Conservation (phyloP, 2,113 vertebrate genomes). For the Nanorana parkeri region DNA sequence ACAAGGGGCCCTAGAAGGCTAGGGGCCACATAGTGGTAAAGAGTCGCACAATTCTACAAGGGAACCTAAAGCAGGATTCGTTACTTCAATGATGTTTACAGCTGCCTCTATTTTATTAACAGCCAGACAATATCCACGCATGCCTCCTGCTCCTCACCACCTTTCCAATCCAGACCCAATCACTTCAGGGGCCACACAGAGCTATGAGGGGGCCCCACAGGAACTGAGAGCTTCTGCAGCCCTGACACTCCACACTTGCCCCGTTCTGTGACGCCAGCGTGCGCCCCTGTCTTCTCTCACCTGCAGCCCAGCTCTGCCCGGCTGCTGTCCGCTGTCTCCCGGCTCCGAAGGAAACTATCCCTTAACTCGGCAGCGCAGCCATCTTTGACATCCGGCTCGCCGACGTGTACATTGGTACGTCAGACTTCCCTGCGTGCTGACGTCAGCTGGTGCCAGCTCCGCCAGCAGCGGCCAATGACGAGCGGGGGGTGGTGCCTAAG, state of each 20-base stretch:
- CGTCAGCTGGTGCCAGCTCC: conserved; percentile 27
- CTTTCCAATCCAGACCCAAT: background rate
- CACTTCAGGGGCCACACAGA: background rate
- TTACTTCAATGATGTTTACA: too few species aligned
- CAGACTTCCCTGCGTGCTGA: conserved; percentile 65
- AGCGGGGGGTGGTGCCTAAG: background rate
- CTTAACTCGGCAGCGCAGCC: conserved; percentile 68
- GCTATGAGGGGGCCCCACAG: background rate
- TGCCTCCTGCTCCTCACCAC: too few species aligned
- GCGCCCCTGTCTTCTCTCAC: background rate
- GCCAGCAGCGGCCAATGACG: too few species aligned
- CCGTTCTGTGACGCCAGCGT: background rate
- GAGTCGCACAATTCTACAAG: too few species aligned
- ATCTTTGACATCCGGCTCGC: conserved; percentile 89
- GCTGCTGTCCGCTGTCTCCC: background rate
- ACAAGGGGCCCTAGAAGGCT: too few species aligned
- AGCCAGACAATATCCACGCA: too few species aligned
- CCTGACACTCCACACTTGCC: background rate
- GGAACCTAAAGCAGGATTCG: too few species aligned
- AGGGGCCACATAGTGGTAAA: too few species aligned
- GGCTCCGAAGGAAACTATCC: background rate
- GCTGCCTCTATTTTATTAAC: too few species aligned
- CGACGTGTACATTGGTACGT: conserved; percentile 85
- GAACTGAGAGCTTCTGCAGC: background rate
- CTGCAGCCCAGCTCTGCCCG: background rate